Percentiles rank a stretch among this genome's conserved stretches.
phyloP scores from a whole-genome alignment of 2,797 vertebrate species.

The Crax fasciolata region DNA sequence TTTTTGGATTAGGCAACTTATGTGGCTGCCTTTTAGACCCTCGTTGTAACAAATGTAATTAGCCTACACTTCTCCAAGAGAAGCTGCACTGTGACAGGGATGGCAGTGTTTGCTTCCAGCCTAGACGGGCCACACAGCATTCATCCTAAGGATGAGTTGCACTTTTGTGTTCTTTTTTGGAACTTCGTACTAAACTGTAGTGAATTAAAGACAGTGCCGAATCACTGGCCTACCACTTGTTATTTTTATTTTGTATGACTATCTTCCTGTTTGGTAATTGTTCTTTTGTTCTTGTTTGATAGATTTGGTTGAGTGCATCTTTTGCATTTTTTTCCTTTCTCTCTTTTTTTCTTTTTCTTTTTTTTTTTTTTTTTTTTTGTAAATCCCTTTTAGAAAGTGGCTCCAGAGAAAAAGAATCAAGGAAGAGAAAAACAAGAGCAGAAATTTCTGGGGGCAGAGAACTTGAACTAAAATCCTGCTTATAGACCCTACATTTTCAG shows the following conservation, averaged over 20 bases:
- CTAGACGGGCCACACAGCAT: background rate
- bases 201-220: background rate
- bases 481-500: background rate
- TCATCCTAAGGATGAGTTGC: background rate
- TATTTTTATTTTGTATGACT: background rate
- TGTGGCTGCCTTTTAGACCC: background rate
- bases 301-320: background rate
- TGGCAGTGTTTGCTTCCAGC: background rate
- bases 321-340: background rate
- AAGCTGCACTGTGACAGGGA: background rate
- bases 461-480: background rate
- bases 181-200: background rate
- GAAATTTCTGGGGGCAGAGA: background rate
- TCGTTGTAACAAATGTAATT: background rate
- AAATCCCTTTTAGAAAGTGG: background rate
- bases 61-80: background rate
- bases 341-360: background rate
- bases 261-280: background rate
- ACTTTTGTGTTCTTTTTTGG: background rate
- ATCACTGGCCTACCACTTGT: background rate
- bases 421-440: background rate
- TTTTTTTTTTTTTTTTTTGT: background rate
- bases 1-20: background rate
- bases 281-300: background rate
- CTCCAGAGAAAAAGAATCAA: background rate